Evolutionary conservation across 35 echinoderm and acorn worm species (phyloP).

Genomic region (Strongylocentrotus purpuratus): DNA sequence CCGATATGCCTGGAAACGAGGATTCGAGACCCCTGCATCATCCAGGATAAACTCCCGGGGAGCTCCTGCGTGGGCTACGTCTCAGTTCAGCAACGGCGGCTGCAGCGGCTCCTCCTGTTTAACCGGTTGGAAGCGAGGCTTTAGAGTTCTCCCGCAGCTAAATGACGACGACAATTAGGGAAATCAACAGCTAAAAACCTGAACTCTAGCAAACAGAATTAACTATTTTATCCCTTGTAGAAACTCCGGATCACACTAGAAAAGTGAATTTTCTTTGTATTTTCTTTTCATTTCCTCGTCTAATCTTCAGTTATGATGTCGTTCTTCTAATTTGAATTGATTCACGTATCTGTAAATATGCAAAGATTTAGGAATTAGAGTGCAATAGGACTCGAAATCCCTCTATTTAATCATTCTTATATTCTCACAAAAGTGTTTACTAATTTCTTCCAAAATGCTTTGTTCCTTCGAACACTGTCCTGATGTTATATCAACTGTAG

Average conservation of each 20-base stretch:
- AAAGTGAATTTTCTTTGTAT: neutral
- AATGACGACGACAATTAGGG: neutral
- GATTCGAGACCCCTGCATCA: neutral
- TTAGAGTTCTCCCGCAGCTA: neutral
- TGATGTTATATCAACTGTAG: neutral
- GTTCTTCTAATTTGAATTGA: neutral
- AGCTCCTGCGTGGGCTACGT: conserved; percentile 38
- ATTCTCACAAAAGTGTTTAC: neutral
- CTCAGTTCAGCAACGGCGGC: conserved; percentile 22
- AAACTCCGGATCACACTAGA: neutral
- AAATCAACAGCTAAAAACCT: neutral
- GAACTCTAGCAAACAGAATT: neutral
- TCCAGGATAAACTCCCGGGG: conserved; percentile 43
- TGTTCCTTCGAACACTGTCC: neutral
- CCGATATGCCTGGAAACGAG: conserved; percentile 47
- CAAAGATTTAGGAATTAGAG: neutral
- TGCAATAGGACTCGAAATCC: neutral
- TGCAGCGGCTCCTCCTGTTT: conserved; percentile 23
- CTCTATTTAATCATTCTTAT: neutral
- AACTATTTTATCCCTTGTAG: neutral
- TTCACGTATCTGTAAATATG: neutral
- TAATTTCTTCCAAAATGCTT: neutral
- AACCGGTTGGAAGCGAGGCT: conserved; percentile 38
- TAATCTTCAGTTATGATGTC: neutral
- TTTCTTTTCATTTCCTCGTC: neutral